A percentile compares a stretch with the other conserved stretches of the same genome.
Conservation (phyloP, 2,888 invertebrate species). For the Hetaerina titia region DNA sequence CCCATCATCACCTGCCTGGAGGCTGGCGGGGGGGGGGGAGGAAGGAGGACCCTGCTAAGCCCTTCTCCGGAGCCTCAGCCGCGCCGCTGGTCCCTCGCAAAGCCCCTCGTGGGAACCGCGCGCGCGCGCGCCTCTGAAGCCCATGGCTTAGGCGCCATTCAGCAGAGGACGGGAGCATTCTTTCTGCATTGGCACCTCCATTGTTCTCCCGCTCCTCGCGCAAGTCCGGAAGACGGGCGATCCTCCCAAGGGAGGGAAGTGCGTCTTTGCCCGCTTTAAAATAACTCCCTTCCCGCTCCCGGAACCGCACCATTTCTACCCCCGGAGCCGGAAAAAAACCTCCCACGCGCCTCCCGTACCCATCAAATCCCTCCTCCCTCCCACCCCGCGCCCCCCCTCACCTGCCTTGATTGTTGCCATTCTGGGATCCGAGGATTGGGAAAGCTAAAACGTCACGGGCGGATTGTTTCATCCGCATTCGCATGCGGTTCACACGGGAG, state of each 20-base stretch:
- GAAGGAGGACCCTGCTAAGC: neutral
- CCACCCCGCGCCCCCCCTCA: neutral
- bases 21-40: neutral
- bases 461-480: conserved; percentile 20
- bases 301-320: neutral
- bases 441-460: conserved; percentile 31
- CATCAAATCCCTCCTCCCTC: neutral
- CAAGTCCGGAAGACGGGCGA: neutral
- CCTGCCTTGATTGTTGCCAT: neutral
- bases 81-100: neutral
- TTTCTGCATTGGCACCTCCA: conserved; percentile 18
- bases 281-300: neutral
- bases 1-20: conserved; percentile 1
- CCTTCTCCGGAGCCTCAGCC: neutral
- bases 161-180: conserved; percentile 4
- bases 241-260: neutral
- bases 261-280: neutral
- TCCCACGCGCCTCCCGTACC: neutral
- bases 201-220: neutral
- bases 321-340: neutral
- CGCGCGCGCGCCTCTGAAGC: neutral
- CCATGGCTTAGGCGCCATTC: conserved; percentile 23
- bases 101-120: conserved; percentile 18
- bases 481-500: neutral
- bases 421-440: neutral